phyloP scores from a whole-genome alignment of 2,797 vertebrate genomes.

The Parauchenoglanis ngamensis region DNA sequence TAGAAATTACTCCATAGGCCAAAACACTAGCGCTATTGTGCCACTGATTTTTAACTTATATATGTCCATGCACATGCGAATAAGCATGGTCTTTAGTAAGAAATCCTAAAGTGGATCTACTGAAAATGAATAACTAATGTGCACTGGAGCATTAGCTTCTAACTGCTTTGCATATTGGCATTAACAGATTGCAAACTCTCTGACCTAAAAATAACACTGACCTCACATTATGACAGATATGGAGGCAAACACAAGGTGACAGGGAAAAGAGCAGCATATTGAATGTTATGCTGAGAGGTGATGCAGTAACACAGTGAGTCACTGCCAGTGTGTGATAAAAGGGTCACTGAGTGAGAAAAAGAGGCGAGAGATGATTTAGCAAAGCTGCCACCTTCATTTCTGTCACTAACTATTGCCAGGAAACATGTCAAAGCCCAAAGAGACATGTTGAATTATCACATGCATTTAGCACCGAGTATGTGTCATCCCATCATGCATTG shows the following conservation, averaged over 20 bases:
- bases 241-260: conserved; percentile 19
- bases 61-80: neutral
- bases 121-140: neutral
- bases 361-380: conserved; percentile 42
- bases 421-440: conserved; percentile 15
- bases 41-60: neutral
- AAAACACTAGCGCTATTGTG: neutral
- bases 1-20: neutral
- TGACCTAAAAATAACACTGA: conserved; percentile 36
- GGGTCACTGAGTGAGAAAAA: conserved; percentile 27
- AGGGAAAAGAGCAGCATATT: conserved; percentile 31
- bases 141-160: neutral
- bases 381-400: conserved; percentile 39
- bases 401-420: conserved; percentile 31
- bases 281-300: conserved; percentile 24
- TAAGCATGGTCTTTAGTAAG: neutral
- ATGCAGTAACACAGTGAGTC: conserved; percentile 28
- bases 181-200: conserved; percentile 25
- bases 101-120: neutral
- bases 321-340: conserved; percentile 35
- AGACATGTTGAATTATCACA: conserved; percentile 6
- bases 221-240: conserved; percentile 24
- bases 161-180: conserved; percentile 28
- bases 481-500: neutral
- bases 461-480: neutral